Percentiles rank a stretch among this genome's conserved stretches.
Conservation (phyloP, 2,113 vertebrate species). For the Semicossyphus pulcher region DNA sequence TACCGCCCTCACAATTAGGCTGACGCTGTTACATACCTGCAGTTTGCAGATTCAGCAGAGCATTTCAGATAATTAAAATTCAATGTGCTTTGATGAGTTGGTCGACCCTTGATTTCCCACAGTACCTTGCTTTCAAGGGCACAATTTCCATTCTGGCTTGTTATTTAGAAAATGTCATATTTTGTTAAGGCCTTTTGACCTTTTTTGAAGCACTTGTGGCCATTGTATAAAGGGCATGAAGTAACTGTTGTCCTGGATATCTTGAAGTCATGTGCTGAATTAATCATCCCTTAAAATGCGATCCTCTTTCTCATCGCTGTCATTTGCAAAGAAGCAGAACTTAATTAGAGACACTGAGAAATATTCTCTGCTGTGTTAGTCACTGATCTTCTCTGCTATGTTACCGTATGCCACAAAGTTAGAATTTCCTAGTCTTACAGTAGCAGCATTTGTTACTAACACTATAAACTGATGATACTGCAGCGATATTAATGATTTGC, state of each 20-base stretch:
- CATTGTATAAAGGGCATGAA: constrained; percentile 63
- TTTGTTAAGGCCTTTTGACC: constrained; percentile 67
- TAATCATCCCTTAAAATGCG: constrained; percentile 54
- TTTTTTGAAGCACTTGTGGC: constrained; percentile 67
- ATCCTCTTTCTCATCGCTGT: constrained; percentile 44
- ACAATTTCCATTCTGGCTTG: constrained; percentile 66
- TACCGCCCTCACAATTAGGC: constrained; percentile 44
- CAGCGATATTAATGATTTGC: neutral
- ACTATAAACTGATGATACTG: neutral
- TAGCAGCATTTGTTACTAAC: neutral
- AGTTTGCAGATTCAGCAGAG: constrained; percentile 76
- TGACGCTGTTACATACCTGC: constrained; percentile 62
- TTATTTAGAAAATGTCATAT: constrained; percentile 70
- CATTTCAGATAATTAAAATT: constrained; percentile 75
- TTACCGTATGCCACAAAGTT: neutral
- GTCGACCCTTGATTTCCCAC: constrained; percentile 67
- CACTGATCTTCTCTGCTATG: constrained; percentile 15
- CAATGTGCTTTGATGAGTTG: constrained; percentile 66
- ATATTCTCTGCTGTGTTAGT: constrained; percentile 18
- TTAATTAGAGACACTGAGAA: constrained; percentile 50
- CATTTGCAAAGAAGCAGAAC: constrained; percentile 38
- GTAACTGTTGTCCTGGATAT: constrained; percentile 57
- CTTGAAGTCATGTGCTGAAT: constrained; percentile 52
- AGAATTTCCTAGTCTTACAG: neutral
- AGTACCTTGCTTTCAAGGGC: constrained; percentile 73